These are phyloP conservation scores for Varanus komodoensis DNA, from an alignment of 2,113 vertebrate genomes.

Conservation along the genomic window DNA sequence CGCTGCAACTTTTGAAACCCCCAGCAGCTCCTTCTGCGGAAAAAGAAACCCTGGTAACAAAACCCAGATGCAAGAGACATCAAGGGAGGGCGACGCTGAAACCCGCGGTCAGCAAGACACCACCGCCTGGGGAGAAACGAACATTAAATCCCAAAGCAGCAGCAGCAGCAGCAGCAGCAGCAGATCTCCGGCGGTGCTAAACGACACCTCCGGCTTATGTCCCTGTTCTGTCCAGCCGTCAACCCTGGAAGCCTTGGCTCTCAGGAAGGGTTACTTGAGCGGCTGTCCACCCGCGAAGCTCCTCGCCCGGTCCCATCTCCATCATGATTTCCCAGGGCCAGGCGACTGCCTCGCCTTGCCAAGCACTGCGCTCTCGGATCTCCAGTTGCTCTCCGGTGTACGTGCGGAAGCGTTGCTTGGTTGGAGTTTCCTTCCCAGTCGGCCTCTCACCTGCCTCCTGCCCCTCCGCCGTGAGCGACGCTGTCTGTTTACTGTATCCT, in stretches of 20 bases:
- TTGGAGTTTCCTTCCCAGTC: constrained; percentile 42
- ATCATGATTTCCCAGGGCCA: not conserved
- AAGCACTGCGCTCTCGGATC: constrained; percentile 37
- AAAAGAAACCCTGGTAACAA: constrained; percentile 12
- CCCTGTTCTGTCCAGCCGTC: not conserved
- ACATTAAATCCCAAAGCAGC: constrained; percentile 46
- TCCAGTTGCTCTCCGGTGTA: not conserved
- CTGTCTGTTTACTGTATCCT: constrained; percentile 9
- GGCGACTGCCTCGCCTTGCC: constrained; percentile 53
- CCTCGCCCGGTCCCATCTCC: constrained; percentile 39
- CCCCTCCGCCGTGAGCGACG: constrained; percentile 38
- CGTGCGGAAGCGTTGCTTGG: not conserved
- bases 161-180: not conserved
- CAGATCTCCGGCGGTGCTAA: constrained; percentile 1
- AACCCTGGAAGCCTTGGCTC: constrained; percentile 27
- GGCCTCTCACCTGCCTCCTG: constrained; percentile 24
- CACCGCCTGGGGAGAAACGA: constrained; percentile 30
- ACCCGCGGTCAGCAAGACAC: constrained; percentile 44
- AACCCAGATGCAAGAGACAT: constrained; percentile 17
- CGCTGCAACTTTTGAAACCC: constrained; percentile 60
- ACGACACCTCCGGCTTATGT: constrained; percentile 24
- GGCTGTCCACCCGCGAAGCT: constrained; percentile 47
- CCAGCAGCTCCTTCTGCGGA: constrained; percentile 47
- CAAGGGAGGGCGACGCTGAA: constrained; percentile 21
- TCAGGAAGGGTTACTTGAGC: constrained; percentile 8